Evolutionary conservation across 1,140 invertebrate species (phyloP).

Genomic region (Eubasilissa regina): DNA sequence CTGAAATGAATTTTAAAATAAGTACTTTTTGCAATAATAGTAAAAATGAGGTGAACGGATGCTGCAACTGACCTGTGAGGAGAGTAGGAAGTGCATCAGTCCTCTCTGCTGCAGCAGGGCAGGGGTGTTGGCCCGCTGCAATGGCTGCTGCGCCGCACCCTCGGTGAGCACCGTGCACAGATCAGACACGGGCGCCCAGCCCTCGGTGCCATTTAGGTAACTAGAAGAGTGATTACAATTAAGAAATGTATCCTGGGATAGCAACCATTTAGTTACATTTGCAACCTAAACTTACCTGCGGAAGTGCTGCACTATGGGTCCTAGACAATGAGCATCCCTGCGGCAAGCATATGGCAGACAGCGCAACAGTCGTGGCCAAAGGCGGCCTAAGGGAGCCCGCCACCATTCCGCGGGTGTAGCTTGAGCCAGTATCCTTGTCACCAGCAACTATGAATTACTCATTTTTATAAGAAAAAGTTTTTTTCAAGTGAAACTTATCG

Average conservation of each 20-base stretch:
- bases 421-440: conserved; percentile 60
- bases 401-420: conserved; percentile 55
- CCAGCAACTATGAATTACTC: conserved; percentile 54
- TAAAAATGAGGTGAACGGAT: too few species aligned
- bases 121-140: conserved; percentile 51
- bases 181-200: conserved; percentile 57
- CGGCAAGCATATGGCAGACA: conserved; percentile 63
- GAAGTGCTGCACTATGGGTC: conserved; percentile 62
- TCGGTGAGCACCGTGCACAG: conserved; percentile 54
- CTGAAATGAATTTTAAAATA: too few species aligned
- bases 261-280: background rate
- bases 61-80: conserved; percentile 54
- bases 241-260: background rate
- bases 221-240: conserved; percentile 24
- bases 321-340: conserved; percentile 61
- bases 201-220: conserved; percentile 56
- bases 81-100: conserved; percentile 56
- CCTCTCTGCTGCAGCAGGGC: conserved; percentile 25
- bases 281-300: conserved; percentile 37
- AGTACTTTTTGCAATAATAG: too few species aligned
- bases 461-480: too few species aligned
- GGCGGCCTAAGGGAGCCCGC: conserved; percentile 56
- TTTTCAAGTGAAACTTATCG: too few species aligned
- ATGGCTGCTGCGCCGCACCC: conserved; percentile 6
- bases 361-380: conserved; percentile 66